These are phyloP conservation scores for Psilanteris sp. DNA, from an alignment of 1,140 invertebrate genomes.

Conservation along the genomic window DNA sequence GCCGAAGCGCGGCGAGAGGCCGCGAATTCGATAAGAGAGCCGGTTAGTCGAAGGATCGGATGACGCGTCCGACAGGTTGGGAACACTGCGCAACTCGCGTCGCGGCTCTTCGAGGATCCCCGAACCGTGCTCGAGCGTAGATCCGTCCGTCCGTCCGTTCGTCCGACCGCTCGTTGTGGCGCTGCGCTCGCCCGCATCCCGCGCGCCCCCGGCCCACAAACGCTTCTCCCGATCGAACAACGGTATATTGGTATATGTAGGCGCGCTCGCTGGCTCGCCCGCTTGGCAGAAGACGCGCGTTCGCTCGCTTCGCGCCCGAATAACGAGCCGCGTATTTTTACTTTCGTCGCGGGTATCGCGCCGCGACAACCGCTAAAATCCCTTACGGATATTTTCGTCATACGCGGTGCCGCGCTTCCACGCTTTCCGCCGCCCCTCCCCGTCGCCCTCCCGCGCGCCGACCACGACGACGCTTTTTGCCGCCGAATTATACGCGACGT, in stretches of 20 bases:
- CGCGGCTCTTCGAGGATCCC: conserved; percentile 49
- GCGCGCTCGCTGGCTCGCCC: conserved; percentile 50
- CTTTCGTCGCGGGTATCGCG: conserved; percentile 26
- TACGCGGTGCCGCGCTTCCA: conserved; percentile 14
- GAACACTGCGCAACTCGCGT: conserved; percentile 58
- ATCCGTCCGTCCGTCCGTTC: conserved; percentile 29
- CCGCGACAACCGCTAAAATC: conserved; percentile 6
- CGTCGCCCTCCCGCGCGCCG: conserved; percentile 1
- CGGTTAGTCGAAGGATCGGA: conserved; percentile 60
- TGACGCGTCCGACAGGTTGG: conserved; percentile 59
- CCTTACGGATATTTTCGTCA: conserved; percentile 34
- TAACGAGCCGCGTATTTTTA: conserved; percentile 62
- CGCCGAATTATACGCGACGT: conserved; percentile 29
- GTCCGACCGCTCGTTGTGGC: conserved; percentile 1
- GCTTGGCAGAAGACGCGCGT: conserved; percentile 37
- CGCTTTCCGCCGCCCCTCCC: conserved; percentile 2
- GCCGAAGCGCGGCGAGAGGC: conserved; percentile 51
- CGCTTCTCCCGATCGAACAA: conserved; percentile 56
- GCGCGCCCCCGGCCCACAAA: conserved; percentile 6
- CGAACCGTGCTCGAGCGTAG: conserved; percentile 60
- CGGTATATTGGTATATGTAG: conserved; percentile 50
- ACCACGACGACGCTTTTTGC: background rate
- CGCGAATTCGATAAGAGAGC: conserved; percentile 62
- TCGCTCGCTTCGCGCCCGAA: conserved; percentile 50
- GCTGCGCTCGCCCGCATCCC: conserved; percentile 8